phyloP scores from a whole-genome alignment of 2,797 vertebrate species.

The Hypotaenidia philippensis region DNA sequence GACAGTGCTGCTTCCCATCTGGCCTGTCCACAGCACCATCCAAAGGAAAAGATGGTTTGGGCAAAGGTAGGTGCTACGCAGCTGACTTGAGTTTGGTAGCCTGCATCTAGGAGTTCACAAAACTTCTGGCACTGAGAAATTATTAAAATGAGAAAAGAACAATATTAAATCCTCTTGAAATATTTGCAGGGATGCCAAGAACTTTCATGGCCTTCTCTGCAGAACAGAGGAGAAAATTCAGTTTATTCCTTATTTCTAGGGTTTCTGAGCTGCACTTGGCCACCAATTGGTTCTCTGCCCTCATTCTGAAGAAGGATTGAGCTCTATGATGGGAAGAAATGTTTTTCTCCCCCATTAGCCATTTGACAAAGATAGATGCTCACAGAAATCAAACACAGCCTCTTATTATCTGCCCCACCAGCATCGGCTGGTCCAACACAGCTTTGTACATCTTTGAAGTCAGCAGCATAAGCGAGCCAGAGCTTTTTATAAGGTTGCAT shows the following conservation, averaged over 20 bases:
- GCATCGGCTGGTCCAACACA: background rate
- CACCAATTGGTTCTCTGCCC: background rate
- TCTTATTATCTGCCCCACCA: background rate
- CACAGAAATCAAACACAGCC: constrained; percentile 18
- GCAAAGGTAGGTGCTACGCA: background rate
- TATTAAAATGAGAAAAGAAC: background rate
- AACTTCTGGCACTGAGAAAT: background rate
- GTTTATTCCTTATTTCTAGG: background rate
- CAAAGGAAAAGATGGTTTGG: background rate
- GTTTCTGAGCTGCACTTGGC: background rate
- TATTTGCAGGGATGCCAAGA: background rate
- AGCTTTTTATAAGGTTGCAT: constrained; percentile 67
- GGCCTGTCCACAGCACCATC: background rate
- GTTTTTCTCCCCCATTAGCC: constrained; percentile 3
- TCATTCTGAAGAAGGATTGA: background rate
- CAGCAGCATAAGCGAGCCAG: constrained; percentile 35
- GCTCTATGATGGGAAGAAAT: background rate
- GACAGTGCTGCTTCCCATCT: background rate
- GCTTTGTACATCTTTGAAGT: constrained; percentile 55
- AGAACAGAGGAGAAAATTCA: background rate
- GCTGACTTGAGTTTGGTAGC: background rate
- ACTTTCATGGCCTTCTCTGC: background rate
- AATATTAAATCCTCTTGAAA: background rate
- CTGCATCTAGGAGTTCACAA: background rate
- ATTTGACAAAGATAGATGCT: background rate